Conservation (phyloP, 2,797 vertebrate genomes). For the Xenopus petersii region DNA sequence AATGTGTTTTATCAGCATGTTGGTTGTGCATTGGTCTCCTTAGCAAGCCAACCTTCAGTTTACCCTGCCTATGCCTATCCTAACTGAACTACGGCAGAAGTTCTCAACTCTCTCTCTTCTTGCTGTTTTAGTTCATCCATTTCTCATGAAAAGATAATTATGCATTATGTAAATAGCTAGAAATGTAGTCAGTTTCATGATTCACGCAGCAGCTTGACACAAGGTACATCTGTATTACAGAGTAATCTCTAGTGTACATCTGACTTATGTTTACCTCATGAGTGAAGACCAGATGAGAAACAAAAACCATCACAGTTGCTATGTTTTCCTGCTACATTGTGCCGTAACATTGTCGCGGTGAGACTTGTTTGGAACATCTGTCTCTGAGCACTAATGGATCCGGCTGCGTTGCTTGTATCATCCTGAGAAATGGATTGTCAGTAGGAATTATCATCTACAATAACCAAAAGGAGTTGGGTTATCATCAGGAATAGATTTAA, state of each 20-base stretch:
- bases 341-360: not conserved
- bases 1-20: too few relatives aligned
- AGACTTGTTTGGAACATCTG: conserved; percentile 40
- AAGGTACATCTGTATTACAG: conserved; percentile 34
- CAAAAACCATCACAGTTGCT: conserved; percentile 10
- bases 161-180: conserved; percentile 5
- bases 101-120: too few relatives aligned
- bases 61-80: too few relatives aligned
- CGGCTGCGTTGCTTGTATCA: conserved; percentile 11
- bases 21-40: too few relatives aligned
- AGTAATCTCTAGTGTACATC: conserved; percentile 22
- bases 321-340: conserved; percentile 18
- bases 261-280: conserved; percentile 33
- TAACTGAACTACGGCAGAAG: too few relatives aligned
- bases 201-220: conserved; percentile 19
- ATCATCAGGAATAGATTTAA: not conserved
- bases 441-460: conserved; percentile 20
- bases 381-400: conserved; percentile 30
- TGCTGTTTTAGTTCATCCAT: not conserved
- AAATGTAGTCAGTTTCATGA: conserved; percentile 11
- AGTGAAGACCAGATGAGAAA: conserved; percentile 28
- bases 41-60: too few relatives aligned
- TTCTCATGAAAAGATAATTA: conserved; percentile 3
- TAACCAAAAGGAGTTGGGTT: conserved; percentile 6
- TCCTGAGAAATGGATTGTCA: conserved; percentile 37